Conservation (phyloP, 2,888 invertebrate species). For the Fragum whitleyi region DNA sequence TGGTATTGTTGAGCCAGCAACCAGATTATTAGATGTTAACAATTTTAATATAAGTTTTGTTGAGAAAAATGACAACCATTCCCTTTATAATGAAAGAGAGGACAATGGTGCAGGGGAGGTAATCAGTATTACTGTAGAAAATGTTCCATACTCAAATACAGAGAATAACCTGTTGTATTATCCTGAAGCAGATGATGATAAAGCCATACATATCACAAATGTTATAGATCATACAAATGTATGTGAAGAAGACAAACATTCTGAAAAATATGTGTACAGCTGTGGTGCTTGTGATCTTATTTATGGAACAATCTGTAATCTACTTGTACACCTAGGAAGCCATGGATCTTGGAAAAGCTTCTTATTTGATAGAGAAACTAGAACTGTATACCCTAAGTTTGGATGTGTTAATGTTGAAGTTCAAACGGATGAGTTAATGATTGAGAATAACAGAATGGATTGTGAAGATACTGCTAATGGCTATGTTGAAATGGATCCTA, state of each 20-base stretch:
- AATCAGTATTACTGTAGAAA: neutral
- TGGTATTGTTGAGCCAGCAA: neutral
- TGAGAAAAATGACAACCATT: neutral
- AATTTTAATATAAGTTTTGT: neutral
- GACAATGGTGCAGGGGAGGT: neutral
- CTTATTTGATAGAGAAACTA: constrained; percentile 3
- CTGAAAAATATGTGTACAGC: neutral
- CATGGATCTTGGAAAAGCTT: neutral
- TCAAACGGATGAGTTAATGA: neutral
- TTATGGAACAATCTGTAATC: constrained; percentile 15
- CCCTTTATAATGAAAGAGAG: neutral
- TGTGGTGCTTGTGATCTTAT: constrained; percentile 20
- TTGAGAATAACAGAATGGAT: neutral
- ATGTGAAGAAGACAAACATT: neutral
- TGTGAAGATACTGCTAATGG: neutral
- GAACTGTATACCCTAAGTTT: constrained; percentile 19
- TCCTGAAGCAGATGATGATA: neutral
- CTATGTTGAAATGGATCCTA: neutral
- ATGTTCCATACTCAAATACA: neutral
- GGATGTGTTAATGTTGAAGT: neutral
- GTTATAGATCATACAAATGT: neutral
- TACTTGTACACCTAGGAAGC: constrained; percentile 1
- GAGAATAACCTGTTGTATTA: neutral
- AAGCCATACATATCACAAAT: neutral
- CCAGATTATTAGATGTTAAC: neutral